A percentile compares a stretch with the other conserved stretches of the same genome.
phyloP scores from a whole-genome alignment of 2,888 invertebrate species.

The Daptonema setosum region DNA sequence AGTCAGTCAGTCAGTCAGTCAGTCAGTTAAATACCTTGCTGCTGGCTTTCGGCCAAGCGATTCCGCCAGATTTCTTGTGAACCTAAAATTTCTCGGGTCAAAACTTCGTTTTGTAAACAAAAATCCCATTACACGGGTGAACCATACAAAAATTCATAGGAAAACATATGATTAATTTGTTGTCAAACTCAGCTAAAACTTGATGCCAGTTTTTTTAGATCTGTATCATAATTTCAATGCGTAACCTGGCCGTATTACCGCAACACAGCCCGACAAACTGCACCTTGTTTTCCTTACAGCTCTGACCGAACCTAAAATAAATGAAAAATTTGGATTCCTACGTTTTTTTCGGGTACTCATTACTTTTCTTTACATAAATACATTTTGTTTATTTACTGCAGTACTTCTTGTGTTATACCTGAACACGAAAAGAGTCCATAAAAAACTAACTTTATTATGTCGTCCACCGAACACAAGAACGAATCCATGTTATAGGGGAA shows the following conservation, averaged over 20 bases:
- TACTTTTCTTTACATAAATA: conserved; percentile 12
- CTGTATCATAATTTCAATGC: conserved; percentile 10
- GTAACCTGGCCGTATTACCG: conserved; percentile 20
- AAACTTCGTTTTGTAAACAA: too few species aligned
- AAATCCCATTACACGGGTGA: too few species aligned
- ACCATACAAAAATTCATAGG: too few species aligned
- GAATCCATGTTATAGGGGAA: conserved; percentile 16
- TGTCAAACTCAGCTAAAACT: too few species aligned
- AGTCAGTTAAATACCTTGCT: too few species aligned
- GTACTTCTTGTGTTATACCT: too few species aligned
- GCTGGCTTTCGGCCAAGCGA: conserved; percentile 20
- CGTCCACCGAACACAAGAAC: conserved; percentile 13
- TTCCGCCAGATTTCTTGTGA: conserved; percentile 18
- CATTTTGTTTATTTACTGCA: too few species aligned
- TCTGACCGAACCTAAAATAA: neutral
- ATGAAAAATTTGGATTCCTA: neutral
- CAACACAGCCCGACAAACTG: conserved; percentile 20
- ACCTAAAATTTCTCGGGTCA: too few species aligned
- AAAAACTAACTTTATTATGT: conserved; percentile 19
- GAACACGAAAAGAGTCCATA: conserved; percentile 18
- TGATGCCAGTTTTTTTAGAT: neutral
- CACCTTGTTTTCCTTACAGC: too few species aligned
- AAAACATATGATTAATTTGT: too few species aligned
- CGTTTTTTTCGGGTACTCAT: neutral
- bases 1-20: too few species aligned